Evolutionary conservation across 2,888 invertebrate species (phyloP).

Genomic region (Melanostoma scalare): DNA sequence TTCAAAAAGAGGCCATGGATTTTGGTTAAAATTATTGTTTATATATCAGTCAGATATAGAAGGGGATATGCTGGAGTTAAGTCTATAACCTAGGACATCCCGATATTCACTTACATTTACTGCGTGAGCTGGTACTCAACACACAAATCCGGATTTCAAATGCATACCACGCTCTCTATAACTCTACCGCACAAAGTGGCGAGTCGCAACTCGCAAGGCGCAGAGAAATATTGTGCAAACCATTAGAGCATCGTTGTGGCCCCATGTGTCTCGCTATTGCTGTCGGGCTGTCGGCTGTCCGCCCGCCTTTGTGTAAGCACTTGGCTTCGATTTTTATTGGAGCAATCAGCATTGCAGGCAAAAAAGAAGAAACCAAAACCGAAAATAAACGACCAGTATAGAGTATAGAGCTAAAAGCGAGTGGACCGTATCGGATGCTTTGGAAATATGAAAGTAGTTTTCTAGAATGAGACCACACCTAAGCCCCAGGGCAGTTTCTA

Average conservation of each 20-base stretch:
- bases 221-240: conserved; percentile 49
- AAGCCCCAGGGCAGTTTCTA: conserved; percentile 72
- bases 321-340: conserved; percentile 73
- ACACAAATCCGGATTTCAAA: conserved; percentile 36
- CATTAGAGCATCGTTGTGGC: conserved; percentile 63
- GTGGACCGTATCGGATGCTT: conserved; percentile 75
- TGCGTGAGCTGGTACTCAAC: conserved; percentile 40
- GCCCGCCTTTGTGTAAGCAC: conserved; percentile 71
- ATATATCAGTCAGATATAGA: not conserved
- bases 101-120: conserved; percentile 10
- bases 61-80: conserved; percentile 15
- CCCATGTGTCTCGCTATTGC: conserved; percentile 53
- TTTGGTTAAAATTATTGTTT: conserved; percentile 10
- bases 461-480: conserved; percentile 80
- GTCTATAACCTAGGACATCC: conserved; percentile 10
- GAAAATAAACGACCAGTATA: conserved; percentile 69
- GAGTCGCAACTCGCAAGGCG: conserved; percentile 5
- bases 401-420: conserved; percentile 65
- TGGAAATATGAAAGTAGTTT: conserved; percentile 79
- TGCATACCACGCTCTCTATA: conserved; percentile 23
- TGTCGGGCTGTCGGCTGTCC: conserved; percentile 72
- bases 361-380: conserved; percentile 72
- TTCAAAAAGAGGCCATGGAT: conserved; percentile 2
- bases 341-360: conserved; percentile 70
- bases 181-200: conserved; percentile 17